These are phyloP conservation scores for Zoroaster sp. DNA, from an alignment of 53 echinoderm and acorn worm species.

Conservation along the genomic window DNA sequence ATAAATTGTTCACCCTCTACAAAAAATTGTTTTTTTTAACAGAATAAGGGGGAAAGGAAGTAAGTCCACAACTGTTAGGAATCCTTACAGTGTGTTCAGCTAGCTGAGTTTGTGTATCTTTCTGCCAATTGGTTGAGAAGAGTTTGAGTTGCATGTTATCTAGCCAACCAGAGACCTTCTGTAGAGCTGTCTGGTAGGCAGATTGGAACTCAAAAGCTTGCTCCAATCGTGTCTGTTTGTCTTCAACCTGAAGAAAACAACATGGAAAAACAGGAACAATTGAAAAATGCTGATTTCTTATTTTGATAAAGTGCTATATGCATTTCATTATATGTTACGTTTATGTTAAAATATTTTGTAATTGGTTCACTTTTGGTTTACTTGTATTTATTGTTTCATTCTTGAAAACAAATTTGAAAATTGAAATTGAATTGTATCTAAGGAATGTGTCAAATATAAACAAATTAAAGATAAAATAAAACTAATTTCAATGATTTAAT, in stretches of 20 bases:
- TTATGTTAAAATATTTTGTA: too few relatives aligned
- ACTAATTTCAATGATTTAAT: too few relatives aligned
- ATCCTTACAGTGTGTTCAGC: conserved; percentile 79
- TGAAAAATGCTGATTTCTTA: neutral
- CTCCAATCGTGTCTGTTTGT: conserved; percentile 82
- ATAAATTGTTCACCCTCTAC: too few relatives aligned
- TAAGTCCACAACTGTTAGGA: too few relatives aligned
- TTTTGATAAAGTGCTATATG: neutral
- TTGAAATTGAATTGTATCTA: too few relatives aligned
- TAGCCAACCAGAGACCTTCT: conserved; percentile 90
- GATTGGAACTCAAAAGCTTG: conserved; percentile 92
- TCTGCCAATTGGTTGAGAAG: conserved; percentile 88
- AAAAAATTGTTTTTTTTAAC: too few relatives aligned
- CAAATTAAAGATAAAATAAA: too few relatives aligned
- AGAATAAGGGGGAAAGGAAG: too few relatives aligned
- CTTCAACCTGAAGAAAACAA: conserved; percentile 74
- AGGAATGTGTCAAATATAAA: too few relatives aligned
- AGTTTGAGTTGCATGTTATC: conserved; percentile 96
- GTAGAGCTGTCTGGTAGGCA: conserved; percentile 85
- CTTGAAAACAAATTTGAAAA: too few relatives aligned
- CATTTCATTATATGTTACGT: neutral
- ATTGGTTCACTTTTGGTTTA: too few relatives aligned
- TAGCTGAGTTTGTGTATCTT: conserved; percentile 87
- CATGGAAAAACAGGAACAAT: neutral
- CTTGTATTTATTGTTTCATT: too few relatives aligned